Evolutionary conservation across 92 coral and sea anemone genomes (phyloP).

Genomic region (Muricea muricata): DNA sequence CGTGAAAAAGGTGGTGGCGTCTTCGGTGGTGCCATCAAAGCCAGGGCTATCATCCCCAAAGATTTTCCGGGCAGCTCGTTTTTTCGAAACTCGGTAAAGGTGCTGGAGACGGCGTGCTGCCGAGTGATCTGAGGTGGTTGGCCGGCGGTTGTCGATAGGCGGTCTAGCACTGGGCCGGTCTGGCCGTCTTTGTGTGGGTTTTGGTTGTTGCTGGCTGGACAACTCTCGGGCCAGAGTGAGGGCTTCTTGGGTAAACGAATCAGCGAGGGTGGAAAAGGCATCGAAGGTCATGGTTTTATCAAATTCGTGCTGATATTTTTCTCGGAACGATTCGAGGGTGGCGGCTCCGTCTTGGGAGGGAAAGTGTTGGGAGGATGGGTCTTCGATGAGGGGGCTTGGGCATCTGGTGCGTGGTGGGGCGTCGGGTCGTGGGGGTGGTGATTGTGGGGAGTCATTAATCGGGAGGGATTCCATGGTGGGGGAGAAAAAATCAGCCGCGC

Average conservation of each 20-base stretch:
- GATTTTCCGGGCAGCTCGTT: conserved; percentile 7
- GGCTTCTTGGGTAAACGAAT: not conserved
- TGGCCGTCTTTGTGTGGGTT: not conserved
- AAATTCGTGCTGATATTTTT: not conserved
- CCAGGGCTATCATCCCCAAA: not conserved
- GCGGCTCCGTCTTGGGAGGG: not conserved
- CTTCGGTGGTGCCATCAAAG: not conserved
- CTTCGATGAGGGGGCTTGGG: not conserved
- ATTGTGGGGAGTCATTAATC: not conserved
- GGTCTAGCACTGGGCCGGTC: not conserved
- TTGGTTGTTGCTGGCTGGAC: not conserved
- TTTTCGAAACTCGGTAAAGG: not conserved
- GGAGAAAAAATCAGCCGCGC: not conserved
- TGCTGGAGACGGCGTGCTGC: not conserved
- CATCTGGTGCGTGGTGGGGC: not conserved
- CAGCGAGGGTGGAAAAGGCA: not conserved
- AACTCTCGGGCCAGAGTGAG: not conserved
- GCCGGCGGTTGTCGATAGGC: not conserved
- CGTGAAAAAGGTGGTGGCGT: not conserved
- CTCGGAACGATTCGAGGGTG: not conserved
- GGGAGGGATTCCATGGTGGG: not conserved
- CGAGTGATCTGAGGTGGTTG: not conserved
- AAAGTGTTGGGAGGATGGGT: not conserved
- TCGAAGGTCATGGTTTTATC: not conserved
- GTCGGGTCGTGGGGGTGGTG: not conserved